Evolutionary conservation across 1,140 invertebrate species (phyloP), one percentile per base, ranked within the genome.

Genomic region (Eciton burchellii): DNA sequence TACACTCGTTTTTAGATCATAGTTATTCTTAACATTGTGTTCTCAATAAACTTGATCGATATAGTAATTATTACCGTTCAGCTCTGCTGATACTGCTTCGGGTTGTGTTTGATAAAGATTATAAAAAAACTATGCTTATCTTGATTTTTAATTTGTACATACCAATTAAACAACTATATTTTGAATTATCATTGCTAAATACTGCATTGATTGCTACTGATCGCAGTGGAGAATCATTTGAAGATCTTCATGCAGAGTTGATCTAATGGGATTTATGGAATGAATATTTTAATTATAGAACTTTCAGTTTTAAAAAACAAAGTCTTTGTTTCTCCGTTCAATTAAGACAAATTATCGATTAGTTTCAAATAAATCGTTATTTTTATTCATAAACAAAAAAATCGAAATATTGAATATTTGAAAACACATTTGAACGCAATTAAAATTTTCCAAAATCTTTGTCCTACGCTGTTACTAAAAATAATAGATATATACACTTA

Each of bases 221-320:
- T 47, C 21, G n/a, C 1, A 47, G 9, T 71, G 14, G n/a, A 35
- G 19, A 19, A 16, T n/a, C 24, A 66, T 21, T 41, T 4, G 16
- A 24, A 41, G 5, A n/a, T 8, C 35, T 54, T 16, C 26, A 1
- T 26, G 16, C 47, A 60, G 1, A 47, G 26, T 3, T 29, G 16
- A 60, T 62, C 4, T 54, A 56, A 43, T 14, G 21, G 14, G 12
- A 77, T 41, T 1, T 11, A 35, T 26, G 12, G 5, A 77, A 66
- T 35, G 26, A 65, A 49, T 65, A 4, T 74, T n/a, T 76, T 29
- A 41, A 65, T 66, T 12, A 74, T 29, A 11, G 0, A 77, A n/a
- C n/a, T n/a, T n/a, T n/a, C n/a, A n/a, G n/a, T n/a, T n/a, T n/a
- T n/a, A n/a, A n/a, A n/a, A n/a, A n/a, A n/a, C n/a, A n/a, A 35